Evolutionary conservation across 2,113 vertebrate genomes (phyloP), one percentile per base, ranked within the genome.

Genomic region (Microtus montanus): DNA sequence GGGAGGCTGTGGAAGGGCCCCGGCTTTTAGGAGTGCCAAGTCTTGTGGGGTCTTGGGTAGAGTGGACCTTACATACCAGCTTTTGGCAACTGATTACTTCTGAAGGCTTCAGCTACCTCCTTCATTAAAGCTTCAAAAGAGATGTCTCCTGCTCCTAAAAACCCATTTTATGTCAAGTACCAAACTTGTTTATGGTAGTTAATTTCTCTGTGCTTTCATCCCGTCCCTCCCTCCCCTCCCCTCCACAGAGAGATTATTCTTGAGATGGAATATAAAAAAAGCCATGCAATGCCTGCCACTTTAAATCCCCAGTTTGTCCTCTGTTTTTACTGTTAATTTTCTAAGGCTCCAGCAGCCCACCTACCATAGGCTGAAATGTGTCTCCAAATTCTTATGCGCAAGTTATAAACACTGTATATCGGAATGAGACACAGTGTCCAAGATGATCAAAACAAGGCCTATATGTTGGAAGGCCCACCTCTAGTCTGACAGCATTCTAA

Each of bases 1-100:
- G 44, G 83, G 24, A 30, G 17, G 9, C 10, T 19, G 0, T 20
- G 12, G 30, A 5, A 47, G 2, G n/a, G 35, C 4, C 0, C 0
- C 0, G 17, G 5, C 61, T 70, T 52, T 80, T 10, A 38, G 41
- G 68, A 52, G 30, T 0, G 49, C 4, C 2, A 7, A 52, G 68
- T 26, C 19, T 44, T 5, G 5, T 2, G 30, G 17, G 1, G 52
- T 54, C 90, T 54, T 0, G 1, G 38, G 26, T 1, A 41, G 1
- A 15, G 35, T 2, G 14, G 74, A 14, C 78, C 15, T 2, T 4
- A 22, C 75, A 87, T 41, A 24, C 1, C 1, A 22, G 85, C 75
- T 26, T 49, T 54, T 35, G 1, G 44, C 41, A 10, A 17, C 47
- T n/a, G 26, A 63, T 19, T 68, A 58, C 66, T 64, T 47, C 28